Evolutionary conservation across 1,140 invertebrate genomes (phyloP), one percentile per base, ranked within the genome.

Genomic region (Atta cephalotes): DNA sequence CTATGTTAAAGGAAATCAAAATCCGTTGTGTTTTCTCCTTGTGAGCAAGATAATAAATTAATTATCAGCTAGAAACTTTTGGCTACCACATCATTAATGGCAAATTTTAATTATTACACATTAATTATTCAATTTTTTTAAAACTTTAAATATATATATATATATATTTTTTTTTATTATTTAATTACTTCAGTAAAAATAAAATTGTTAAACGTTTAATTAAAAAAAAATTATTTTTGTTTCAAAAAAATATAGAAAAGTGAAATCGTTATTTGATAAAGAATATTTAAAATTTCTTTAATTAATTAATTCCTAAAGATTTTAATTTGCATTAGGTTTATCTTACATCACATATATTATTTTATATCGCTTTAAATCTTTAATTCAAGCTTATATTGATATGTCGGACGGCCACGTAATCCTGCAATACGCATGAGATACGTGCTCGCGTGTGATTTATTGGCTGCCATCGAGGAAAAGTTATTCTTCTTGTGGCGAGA

Each of bases 371-470:
- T 28, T 62, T 62, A 3, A 5, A 62, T 62, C 14, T 10, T 63
- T 28, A n/a, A 78, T 65, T 78, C 39, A 12, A 62, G 10, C 21
- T 28, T 10, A 49, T 51, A 51, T 51, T 51, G 49, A 66, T 21
- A 56, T 18, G 9, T 45, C 9, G 39, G 39, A 45, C 63, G 28
- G 9, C 31, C 31, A 70, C 31, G 18, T 56, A 53, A 68, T 68
- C 12, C 12, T 21, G 3, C 12, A 51, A 68, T 28, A 35, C 63
- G 16, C 28, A 12, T 9, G 28, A 35, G 62, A 77, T 53, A 53
- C 18, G 63, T 80, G 49, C 18, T 28, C 63, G 51, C 28, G 49
- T 45, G 16, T 9, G 63, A 80, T 80, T 80, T 31, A 49, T 53
- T 45, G 63, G 9, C n/a, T 53, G 39, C 39, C 56, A 25, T 3